Evolutionary conservation across 1,140 invertebrate species (phyloP).

Genomic region (Aphelinus atriplicis): DNA sequence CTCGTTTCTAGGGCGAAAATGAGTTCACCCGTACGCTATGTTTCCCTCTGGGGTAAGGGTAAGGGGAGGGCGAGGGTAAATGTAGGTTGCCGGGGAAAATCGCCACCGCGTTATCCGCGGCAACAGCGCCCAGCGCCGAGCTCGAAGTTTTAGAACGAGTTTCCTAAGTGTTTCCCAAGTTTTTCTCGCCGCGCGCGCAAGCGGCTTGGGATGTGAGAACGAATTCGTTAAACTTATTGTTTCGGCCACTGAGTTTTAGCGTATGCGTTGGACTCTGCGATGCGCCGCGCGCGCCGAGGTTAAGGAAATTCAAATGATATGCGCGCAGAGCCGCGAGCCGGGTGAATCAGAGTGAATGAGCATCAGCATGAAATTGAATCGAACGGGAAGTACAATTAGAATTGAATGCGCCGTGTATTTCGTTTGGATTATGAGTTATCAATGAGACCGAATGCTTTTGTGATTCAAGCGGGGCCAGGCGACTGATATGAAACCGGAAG

Average conservation of each 20-base stretch:
- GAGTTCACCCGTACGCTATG: conserved; percentile 10
- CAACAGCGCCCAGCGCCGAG: not conserved
- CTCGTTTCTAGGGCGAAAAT: conserved; percentile 32
- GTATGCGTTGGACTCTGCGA: conserved; percentile 34
- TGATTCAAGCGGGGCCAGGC: too few relatives aligned
- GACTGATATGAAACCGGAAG: too few relatives aligned
- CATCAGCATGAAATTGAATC: too few relatives aligned
- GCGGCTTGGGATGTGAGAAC: not conserved
- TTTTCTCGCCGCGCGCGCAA: not conserved
- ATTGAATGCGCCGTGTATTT: too few relatives aligned
- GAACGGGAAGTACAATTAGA: too few relatives aligned
- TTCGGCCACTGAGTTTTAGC: conserved; percentile 44
- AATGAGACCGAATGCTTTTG: too few relatives aligned
- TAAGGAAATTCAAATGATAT: not conserved
- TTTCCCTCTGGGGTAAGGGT: not conserved
- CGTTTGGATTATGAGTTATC: too few relatives aligned
- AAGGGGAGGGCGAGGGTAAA: conserved; percentile 15
- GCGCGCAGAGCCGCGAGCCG: too few relatives aligned
- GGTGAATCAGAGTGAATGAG: too few relatives aligned
- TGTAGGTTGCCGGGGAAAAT: conserved; percentile 31
- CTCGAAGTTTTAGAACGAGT: conserved; percentile 37
- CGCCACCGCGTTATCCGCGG: not conserved
- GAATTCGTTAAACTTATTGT: conserved; percentile 41
- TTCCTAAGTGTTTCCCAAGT: conserved; percentile 33
- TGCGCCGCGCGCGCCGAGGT: not conserved